Base-by-base conservation (phyloP, 2,797 vertebrate species). In the Percopsis omiscomaycus region DNA sequence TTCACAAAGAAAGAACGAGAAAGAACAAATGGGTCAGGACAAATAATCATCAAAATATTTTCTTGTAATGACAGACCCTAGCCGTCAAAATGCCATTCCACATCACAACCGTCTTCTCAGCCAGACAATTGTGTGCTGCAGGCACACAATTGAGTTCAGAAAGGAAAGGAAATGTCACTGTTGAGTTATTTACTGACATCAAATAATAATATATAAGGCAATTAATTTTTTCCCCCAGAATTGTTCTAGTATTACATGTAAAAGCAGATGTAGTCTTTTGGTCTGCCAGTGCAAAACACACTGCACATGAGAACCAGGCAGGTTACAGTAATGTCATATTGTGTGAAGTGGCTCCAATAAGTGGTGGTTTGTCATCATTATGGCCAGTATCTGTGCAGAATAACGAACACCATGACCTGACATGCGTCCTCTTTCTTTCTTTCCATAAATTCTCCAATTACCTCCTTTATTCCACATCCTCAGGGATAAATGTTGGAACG, bases 1-100 rank as follows among this genome's bases (percentile, higher is more conserved):
- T 87, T 84, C 84, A 86, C 67, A 74, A 59, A 71, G 51, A 78
- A 50, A 71, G 51, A 74, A 12, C 55, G 28, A 51, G 49, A 29
- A 37, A 37, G 8, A 37, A 37, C 37, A 37, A 5, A 37, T 37
- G 9, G 37, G 9, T 37, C 8, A 37, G 37, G 37, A 37, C 37
- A 37, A 37, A 37, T 9, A 37, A 37, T 37, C 6, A 37, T 37
- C 16, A 8, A 15, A 22, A 15, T 51, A 51, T 11, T 51, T 51
- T 51, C 50, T 11, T 10, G 15, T 9, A 51, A 27, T 51, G 16
- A 9, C 48, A 50, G 48, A 37, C 22, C 22, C 22, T 22, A 22
- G 22, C 22, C 22, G 22, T 22, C 22, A 22, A 22, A 22, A 22
- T 22, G 1, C 22, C 22, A 22, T 22, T 22, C 22, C 22, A 22